Evolutionary conservation across 2,888 invertebrate genomes (phyloP).

Genomic region (Campoplex nolae): DNA sequence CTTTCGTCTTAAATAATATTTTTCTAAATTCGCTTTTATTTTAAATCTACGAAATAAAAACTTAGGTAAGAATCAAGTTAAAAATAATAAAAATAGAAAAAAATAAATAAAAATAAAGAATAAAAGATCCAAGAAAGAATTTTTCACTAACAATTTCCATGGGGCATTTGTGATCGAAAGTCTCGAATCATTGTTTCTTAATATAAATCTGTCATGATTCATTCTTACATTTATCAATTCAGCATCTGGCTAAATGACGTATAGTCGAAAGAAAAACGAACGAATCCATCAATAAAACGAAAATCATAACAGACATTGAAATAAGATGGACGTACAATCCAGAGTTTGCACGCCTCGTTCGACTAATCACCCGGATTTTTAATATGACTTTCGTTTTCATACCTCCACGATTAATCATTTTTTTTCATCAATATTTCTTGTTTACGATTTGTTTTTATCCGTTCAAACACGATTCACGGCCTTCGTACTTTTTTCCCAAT

Average conservation of each 20-base stretch:
- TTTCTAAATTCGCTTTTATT: background rate
- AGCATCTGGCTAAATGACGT: constrained; percentile 35
- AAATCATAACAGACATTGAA: background rate
- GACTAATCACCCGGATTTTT: constrained; percentile 46
- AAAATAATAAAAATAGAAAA: too few species aligned
- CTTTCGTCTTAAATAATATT: background rate
- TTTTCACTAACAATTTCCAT: background rate
- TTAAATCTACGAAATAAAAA: too few species aligned
- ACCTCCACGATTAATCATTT: constrained; percentile 28
- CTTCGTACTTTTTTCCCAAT: constrained; percentile 45
- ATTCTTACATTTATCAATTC: constrained; percentile 20
- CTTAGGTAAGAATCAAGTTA: background rate
- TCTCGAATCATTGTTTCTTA: constrained; percentile 16
- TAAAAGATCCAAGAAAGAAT: background rate
- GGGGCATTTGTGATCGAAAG: background rate
- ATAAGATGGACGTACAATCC: constrained; percentile 7
- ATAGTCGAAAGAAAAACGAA: constrained; percentile 24
- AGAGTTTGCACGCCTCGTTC: constrained; percentile 39
- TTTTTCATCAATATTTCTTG: constrained; percentile 15
- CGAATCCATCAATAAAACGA: constrained; percentile 37
- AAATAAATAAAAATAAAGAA: background rate
- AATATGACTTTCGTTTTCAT: constrained; percentile 22
- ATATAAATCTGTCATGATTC: constrained; percentile 54
- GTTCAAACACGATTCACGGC: constrained; percentile 30
- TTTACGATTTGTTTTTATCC: constrained; percentile 10